Evolutionary conservation across 2,797 vertebrate species (phyloP).

Genomic region (Uromys caudimaculatus): DNA sequence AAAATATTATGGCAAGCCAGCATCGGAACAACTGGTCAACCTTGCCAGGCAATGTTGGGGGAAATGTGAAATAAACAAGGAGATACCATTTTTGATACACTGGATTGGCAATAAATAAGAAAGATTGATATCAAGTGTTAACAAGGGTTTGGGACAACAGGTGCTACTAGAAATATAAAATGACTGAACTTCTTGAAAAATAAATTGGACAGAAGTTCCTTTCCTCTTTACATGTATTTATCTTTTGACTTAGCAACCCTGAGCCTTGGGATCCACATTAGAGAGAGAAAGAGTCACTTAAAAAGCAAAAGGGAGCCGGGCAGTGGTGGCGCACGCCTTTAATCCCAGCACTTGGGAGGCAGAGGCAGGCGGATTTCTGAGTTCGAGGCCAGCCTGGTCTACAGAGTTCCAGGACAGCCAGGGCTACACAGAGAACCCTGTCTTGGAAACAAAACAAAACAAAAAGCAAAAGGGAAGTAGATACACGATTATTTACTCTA

Average conservation of each 20-base stretch:
- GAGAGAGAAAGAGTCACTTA: slow-evolving; percentile 4
- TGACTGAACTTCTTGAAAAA: neutral
- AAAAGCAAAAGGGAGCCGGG: neutral
- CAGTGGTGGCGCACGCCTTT: too few relatives aligned
- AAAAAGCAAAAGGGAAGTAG: neutral
- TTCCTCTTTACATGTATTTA: neutral
- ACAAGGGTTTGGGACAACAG: neutral
- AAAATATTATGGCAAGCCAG: neutral
- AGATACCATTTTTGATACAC: neutral
- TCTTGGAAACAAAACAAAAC: too few relatives aligned
- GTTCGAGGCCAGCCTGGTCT: too few relatives aligned
- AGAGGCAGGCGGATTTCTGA: too few relatives aligned
- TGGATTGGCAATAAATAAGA: neutral
- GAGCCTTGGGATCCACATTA: neutral
- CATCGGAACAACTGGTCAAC: neutral
- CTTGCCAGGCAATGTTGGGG: neutral
- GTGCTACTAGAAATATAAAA: neutral
- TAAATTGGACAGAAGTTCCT: neutral
- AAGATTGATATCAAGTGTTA: neutral
- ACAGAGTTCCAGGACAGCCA: too few relatives aligned
- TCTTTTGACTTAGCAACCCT: neutral
- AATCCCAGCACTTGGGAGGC: too few relatives aligned
- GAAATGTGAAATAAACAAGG: neutral
- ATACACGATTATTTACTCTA: neutral
- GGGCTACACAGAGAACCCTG: too few relatives aligned